These are phyloP conservation scores for Melozone crissalis DNA, from an alignment of 2,113 vertebrate species.

Conservation along the genomic window DNA sequence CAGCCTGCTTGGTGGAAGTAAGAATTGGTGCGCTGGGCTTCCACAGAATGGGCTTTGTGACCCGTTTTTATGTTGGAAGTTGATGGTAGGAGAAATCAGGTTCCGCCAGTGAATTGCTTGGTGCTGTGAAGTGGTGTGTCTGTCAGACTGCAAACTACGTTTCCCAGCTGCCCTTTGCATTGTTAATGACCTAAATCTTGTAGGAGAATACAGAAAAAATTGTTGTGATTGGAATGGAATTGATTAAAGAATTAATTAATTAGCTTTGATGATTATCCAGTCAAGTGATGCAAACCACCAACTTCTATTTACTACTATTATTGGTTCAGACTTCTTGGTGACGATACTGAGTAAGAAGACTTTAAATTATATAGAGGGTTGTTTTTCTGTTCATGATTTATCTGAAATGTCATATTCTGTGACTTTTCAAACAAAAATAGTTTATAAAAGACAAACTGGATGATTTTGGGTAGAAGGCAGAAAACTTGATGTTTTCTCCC, in stretches of 20 bases:
- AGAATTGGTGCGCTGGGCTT: background rate
- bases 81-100: background rate
- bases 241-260: background rate
- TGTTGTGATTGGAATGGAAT: background rate
- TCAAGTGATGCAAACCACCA: background rate
- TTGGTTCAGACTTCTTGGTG: background rate
- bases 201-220: background rate
- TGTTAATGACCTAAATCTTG: background rate
- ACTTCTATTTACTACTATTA: background rate
- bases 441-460: slow-evolving; percentile 61
- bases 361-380: background rate
- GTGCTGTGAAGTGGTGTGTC: background rate
- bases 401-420: slow-evolving; percentile 40
- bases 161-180: background rate
- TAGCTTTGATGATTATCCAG: background rate
- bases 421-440: slow-evolving; percentile 57
- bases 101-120: background rate
- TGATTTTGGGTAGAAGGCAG: slow-evolving; percentile 37
- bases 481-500: slow-evolving; percentile 21
- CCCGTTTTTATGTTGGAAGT: background rate
- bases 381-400: slow-evolving; percentile 59
- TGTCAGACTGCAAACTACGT: background rate
- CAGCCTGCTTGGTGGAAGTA: background rate
- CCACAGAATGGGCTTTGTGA: background rate
- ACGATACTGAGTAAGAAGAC: background rate